Percentiles rank a stretch among this genome's conserved stretches.
phyloP scores from a whole-genome alignment of 2,888 invertebrate species.

The Lissocephala sabroskyi region DNA sequence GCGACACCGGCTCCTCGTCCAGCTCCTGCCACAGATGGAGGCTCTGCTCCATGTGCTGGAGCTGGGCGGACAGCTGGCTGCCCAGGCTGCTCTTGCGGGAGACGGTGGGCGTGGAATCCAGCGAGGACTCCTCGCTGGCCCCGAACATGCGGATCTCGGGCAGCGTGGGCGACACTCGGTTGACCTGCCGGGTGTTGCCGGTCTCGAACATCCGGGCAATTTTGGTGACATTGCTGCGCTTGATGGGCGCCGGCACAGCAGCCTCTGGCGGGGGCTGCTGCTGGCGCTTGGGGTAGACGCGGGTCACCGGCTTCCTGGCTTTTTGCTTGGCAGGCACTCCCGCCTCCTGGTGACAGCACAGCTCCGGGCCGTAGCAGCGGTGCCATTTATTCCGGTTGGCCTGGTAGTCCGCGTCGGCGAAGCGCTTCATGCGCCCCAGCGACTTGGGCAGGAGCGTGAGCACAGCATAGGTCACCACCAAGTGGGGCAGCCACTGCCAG shows the following conservation, averaged over 20 bases:
- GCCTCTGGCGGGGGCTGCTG: constrained; percentile 19
- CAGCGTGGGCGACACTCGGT: constrained; percentile 58
- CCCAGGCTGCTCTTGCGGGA: constrained; percentile 37
- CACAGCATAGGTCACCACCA: constrained; percentile 59
- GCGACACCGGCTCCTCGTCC: constrained; percentile 33
- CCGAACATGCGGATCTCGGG: constrained; percentile 43
- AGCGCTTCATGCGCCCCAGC: constrained; percentile 54
- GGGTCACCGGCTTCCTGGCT: constrained; percentile 64
- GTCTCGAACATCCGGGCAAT: constrained; percentile 70
- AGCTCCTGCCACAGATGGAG: constrained; percentile 57
- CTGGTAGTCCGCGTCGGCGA: constrained; percentile 60
- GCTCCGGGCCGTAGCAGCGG: constrained; percentile 69
- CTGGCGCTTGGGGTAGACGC: constrained; percentile 63
- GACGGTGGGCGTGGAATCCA: constrained; percentile 37
- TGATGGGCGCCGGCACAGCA: constrained; percentile 21
- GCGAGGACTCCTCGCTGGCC: constrained; percentile 32
- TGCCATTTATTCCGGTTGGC: constrained; percentile 58
- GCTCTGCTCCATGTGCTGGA: constrained; percentile 66
- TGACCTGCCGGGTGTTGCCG: constrained; percentile 59
- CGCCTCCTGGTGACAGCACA: constrained; percentile 59
- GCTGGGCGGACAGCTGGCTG: constrained; percentile 46
- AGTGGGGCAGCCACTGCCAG: constrained; percentile 58
- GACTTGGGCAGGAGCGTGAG: constrained; percentile 68
- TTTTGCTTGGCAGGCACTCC: constrained; percentile 49
- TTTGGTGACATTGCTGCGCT: constrained; percentile 66